Base-by-base conservation (phyloP, 2,113 vertebrate genomes). In the Campylomormyrus numenius region DNA sequence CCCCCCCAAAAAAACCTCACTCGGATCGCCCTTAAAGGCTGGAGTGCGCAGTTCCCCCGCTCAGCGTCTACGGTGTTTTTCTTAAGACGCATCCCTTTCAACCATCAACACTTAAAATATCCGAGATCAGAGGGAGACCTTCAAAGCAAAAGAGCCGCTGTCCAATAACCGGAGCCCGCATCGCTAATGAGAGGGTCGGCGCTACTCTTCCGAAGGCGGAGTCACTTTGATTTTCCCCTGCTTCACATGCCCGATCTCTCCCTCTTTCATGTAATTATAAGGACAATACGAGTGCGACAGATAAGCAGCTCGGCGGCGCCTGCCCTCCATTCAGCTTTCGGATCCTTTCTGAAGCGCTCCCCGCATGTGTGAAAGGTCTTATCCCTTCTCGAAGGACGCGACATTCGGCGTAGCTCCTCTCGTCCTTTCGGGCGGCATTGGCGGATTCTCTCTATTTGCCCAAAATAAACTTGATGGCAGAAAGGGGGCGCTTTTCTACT, bases 51-150 rank as follows among this genome's bases (percentile, higher is more conserved):
- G 27, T 90, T 91, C 85, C 89, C 42, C 11, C 66, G 31, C 48
- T 90, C 1, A 49, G 84, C 91, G 91, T 52, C 62, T 58, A 19
- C 91, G 15, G 50, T 84, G 50, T 27, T 48, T 49, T 66, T 90
- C 90, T 66, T 56, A 86, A 48, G 88, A 94, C 94, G 89, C 94
- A 90, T 93, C 92, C 90, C 93, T 90, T 90, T 90, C 92, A 84
- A 91, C 87, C 91, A 93, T 92, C 94, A 89, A 87, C 93, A 93
- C 95, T 94, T 96, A 95, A 95, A 96, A 95, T 95, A 94, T 93
- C 92, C 89, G 91, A 90, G 94, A 94, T 93, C 94, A 66, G 93
- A 92, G 92, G 93, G 91, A 93, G 93, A 94, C 93, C 95, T 95
- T 96, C 95, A 94, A 93, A 96, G 95, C 91, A 91, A 94, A 92